Evolutionary conservation across 2,797 vertebrate species (phyloP), one percentile per base, ranked within the genome.

Genomic region (Euthynnus affinis): DNA sequence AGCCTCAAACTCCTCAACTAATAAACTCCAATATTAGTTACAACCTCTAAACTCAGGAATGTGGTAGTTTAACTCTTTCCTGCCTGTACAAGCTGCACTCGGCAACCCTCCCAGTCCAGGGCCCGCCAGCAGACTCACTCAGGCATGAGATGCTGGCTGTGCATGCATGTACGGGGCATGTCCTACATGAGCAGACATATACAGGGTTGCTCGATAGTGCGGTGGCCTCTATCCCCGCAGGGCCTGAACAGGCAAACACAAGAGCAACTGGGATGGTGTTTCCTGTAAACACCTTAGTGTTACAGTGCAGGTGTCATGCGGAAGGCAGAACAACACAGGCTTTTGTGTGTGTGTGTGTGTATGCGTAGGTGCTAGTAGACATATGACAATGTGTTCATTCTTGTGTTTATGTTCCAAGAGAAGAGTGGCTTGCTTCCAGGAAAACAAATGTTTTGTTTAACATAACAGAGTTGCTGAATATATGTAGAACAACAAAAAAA

Each of bases 131-230:
- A 90, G 76, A 86, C 67, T 81, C 80, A 90, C 29, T 91, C 85
- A 90, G 82, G 91, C 85, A 29, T 93, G 91, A 87, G 87, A 87
- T 87, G 65, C 81, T 85, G 82, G 84, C 73, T 88, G 80, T 81
- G 87, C 55, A 59, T 92, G 85, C 82, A 66, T 89, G 89, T 91
- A 80, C 71, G 22, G 75, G 86, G 79, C 87, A 89, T 86, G 92
- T 91, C 90, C 86, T 87, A 93, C 93, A 94, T 91, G 92, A 89
- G 75, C 87, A 94, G 90, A 85, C 92, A 90, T 86, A 93, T 89
- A 79, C 74, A 83, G 66, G 48, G 59, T 74, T 82, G 77, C 79
- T 87, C 66, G 22, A 74, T 80, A 51, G 80, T 67, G 85, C 90
- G 90, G 88, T 90, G 90, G 90, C 87, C 87, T 91, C 84, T 64